Conservation (phyloP, 2,888 invertebrate genomes). For the Hemistola chrysoprasaria region DNA sequence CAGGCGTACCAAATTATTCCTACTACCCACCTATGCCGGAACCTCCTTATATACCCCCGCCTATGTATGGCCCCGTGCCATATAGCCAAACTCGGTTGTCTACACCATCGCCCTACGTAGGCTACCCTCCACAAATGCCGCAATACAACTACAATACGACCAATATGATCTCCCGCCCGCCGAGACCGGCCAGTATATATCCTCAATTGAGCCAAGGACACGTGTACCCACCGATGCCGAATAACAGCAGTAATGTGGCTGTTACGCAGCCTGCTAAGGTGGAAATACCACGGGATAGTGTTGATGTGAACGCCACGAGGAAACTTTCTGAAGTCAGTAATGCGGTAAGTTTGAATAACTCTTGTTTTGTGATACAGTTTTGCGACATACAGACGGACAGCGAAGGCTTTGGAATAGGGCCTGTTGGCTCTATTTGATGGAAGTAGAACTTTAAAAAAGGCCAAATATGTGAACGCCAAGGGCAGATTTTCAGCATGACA, state of each 20-base stretch:
- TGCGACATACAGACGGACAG: too few species aligned
- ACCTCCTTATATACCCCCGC: constrained; percentile 44
- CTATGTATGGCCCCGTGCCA: constrained; percentile 54
- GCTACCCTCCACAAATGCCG: constrained; percentile 46
- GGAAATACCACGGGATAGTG: constrained; percentile 51
- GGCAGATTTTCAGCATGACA: too few species aligned
- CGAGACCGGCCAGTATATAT: constrained; percentile 54
- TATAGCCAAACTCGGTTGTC: constrained; percentile 71
- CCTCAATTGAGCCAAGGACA: constrained; percentile 60
- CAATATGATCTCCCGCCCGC: constrained; percentile 66
- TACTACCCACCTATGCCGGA: constrained; percentile 49
- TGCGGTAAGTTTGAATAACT: constrained; percentile 15
- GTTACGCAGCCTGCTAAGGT: neutral
- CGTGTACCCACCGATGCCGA: constrained; percentile 43
- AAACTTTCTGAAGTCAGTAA: constrained; percentile 63
- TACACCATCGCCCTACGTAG: constrained; percentile 51
- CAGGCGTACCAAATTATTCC: constrained; percentile 39
- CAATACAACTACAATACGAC: constrained; percentile 68
- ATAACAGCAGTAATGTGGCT: constrained; percentile 7
- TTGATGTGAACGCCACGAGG: constrained; percentile 51
- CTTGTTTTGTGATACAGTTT: too few species aligned
- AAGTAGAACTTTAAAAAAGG: too few species aligned
- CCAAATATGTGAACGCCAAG: too few species aligned
- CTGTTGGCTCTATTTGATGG: too few species aligned
- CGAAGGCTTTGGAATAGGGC: too few species aligned